phyloP scores from a whole-genome alignment of 2,888 invertebrate species.

The Mimas tiliae region DNA sequence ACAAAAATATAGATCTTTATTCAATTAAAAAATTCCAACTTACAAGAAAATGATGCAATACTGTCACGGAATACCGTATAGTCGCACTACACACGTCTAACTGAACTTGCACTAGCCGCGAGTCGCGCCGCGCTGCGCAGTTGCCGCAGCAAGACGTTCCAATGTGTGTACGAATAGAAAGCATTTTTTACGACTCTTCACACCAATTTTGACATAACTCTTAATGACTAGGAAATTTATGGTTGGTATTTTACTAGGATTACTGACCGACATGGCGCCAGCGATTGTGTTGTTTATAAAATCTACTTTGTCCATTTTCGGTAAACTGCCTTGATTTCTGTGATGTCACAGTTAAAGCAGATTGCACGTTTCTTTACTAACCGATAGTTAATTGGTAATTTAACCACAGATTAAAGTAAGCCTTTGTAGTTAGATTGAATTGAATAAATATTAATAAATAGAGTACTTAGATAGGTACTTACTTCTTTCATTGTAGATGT shows the following conservation, averaged over 20 bases:
- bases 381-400: too few relatives aligned
- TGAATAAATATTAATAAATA: too few relatives aligned
- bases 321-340: background rate
- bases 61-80: background rate
- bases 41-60: slow-evolving; percentile 26
- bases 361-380: too few relatives aligned
- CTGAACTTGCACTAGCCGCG: background rate
- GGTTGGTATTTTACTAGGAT: background rate
- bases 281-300: background rate
- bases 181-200: background rate
- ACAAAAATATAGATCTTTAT: too few relatives aligned
- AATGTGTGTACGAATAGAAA: too few relatives aligned
- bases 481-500: background rate
- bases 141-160: background rate
- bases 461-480: too few relatives aligned
- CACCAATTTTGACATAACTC: background rate
- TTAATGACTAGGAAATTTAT: background rate
- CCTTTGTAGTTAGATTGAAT: background rate
- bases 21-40: background rate
- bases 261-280: background rate
- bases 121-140: too few relatives aligned
- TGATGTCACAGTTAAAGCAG: background rate
- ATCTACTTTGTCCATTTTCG: background rate
- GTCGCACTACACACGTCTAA: background rate
- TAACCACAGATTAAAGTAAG: background rate